Evolutionary conservation across 2,113 vertebrate species (phyloP).

Genomic region (Tachysurus vachellii): DNA sequence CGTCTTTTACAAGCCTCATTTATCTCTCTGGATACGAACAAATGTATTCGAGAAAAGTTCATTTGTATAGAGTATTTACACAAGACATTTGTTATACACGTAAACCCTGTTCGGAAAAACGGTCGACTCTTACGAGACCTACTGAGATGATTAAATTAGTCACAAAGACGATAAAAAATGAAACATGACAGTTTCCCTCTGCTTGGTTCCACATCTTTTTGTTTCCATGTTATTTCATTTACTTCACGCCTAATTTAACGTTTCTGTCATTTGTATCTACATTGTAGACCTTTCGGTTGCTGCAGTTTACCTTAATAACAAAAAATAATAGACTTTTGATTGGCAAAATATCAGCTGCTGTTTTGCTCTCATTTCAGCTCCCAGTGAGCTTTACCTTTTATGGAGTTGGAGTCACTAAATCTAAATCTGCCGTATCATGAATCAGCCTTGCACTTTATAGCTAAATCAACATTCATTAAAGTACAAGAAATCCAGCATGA

Average conservation of each 20-base stretch:
- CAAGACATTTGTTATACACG: neutral
- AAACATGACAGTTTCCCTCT: neutral
- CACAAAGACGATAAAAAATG: neutral
- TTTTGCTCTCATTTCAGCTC: neutral
- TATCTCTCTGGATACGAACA: neutral
- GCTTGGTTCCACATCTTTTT: neutral
- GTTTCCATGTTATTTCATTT: neutral
- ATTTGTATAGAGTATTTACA: neutral
- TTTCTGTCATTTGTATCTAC: neutral
- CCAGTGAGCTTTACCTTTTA: neutral
- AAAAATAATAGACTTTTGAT: neutral
- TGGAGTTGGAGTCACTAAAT: neutral
- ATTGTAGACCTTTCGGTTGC: neutral
- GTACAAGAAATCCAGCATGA: neutral
- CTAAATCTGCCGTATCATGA: neutral
- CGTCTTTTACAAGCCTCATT: neutral
- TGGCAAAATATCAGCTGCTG: too few species aligned
- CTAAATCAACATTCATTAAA: neutral
- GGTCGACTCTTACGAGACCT: neutral
- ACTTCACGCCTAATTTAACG: neutral
- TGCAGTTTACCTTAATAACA: neutral
- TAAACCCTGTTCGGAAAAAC: neutral
- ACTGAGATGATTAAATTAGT: neutral
- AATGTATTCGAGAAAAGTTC: neutral
- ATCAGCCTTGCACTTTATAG: neutral